These are phyloP conservation scores for Falco berigora DNA, from an alignment of 2,797 vertebrate species.

Conservation along the genomic window DNA sequence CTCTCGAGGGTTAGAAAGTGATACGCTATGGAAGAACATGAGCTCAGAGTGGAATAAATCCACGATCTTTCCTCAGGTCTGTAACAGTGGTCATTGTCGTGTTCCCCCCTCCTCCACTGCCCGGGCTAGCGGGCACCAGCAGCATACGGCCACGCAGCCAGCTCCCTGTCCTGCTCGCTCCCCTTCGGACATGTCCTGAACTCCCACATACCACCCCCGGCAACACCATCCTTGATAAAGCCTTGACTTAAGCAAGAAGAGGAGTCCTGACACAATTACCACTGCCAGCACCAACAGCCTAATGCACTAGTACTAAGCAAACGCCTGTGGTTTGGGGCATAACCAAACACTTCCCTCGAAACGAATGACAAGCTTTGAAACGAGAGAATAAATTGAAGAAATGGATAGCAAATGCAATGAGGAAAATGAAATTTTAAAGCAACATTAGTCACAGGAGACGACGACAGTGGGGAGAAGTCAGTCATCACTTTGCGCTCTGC, in stretches of 20 bases:
- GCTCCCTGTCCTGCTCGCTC: background rate
- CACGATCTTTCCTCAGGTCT: background rate
- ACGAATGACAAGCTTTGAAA: background rate
- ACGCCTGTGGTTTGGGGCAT: background rate
- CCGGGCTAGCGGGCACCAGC: background rate
- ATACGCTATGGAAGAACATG: rapidly evolving
- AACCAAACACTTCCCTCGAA: background rate
- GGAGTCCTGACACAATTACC: background rate
- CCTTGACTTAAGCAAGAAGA: background rate
- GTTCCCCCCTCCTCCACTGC: background rate
- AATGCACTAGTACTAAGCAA: background rate
- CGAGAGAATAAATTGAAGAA: background rate
- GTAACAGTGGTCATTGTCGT: rapidly evolving
- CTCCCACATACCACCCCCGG: background rate
- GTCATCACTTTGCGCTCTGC: background rate
- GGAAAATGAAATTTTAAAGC: background rate
- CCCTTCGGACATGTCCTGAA: background rate
- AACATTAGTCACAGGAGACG: background rate
- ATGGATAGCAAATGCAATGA: background rate
- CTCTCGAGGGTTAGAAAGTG: background rate
- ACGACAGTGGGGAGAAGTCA: background rate
- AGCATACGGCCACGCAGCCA: background rate
- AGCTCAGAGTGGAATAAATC: background rate
- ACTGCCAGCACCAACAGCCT: background rate
- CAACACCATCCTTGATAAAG: background rate